Base-by-base conservation (phyloP, 2,113 vertebrate species). In the Origma solitaria region DNA sequence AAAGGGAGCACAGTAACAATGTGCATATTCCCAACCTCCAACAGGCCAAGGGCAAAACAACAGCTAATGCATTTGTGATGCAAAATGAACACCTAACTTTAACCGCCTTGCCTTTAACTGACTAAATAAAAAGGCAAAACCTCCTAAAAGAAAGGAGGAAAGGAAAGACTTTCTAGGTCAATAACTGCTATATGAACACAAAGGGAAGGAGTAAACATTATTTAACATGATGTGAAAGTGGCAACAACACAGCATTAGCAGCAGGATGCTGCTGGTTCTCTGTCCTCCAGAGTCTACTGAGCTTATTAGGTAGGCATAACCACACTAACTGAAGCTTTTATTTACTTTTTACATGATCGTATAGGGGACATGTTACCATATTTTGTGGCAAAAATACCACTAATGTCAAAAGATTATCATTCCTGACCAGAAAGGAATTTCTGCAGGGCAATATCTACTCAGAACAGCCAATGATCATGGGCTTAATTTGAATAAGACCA, bases 301-400 rank as follows among this genome's bases (percentile, higher is more conserved):
- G 15, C 8, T 76, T 69, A 44, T 44, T 53, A 73, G 45, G 35
- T 16, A 77, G 40, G 31, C 27, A 92, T 57, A 58, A 47, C 27
- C 30, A 69, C 31, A 24, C 7, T 38, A 72, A 42, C 3, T 31
- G 17, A 19, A 88, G n/a, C 4, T 69, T 60, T 66, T 53, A 50
- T 24, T 84, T 62, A 49, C 18, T n/a, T 80, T 61, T 51, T 14
- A 53, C 25, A 42, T n/a, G 20, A 50, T 38, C 0, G 0, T 30
- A 38, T 2, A 51, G 17, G 10, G 4, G 62, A 76, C 9, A 28
- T 45, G n/a, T 0, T 7, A 61, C 45, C 60, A 64, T 28, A 92
- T 56, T 49, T 45, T 44, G 72, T 21, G 11, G 25, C 15, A 76
- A 68, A 84, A 88, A 69, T 45, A 25, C 33, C n/a, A 57, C 37